phyloP scores from a whole-genome alignment of 2,888 invertebrate genomes.

The Drosophila atroscutellata region DNA sequence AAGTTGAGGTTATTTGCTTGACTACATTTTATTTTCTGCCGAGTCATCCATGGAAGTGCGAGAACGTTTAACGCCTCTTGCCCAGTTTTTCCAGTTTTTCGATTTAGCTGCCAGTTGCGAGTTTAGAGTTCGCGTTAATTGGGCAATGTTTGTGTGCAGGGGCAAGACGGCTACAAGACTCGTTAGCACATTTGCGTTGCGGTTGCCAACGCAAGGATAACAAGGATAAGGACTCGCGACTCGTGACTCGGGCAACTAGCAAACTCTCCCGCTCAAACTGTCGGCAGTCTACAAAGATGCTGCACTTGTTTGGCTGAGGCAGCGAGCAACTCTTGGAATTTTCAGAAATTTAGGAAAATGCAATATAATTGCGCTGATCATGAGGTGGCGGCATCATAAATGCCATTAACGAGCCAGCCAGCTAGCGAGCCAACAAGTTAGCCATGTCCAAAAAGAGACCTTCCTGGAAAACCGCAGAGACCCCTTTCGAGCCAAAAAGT shows the following conservation, averaged over 20 bases:
- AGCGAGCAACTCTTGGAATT: constrained; percentile 65
- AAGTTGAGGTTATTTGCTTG: constrained; percentile 17
- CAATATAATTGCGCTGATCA: constrained; percentile 82
- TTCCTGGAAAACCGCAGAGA: constrained; percentile 58
- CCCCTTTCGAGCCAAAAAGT: constrained; percentile 26
- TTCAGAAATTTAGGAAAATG: constrained; percentile 58
- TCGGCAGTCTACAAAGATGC: constrained; percentile 69
- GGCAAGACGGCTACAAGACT: constrained; percentile 61
- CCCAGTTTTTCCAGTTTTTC: constrained; percentile 19
- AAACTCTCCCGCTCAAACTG: constrained; percentile 16
- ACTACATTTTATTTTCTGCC: constrained; percentile 45
- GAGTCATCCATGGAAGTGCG: constrained; percentile 70
- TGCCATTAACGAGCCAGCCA: constrained; percentile 69
- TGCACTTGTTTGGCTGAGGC: constrained; percentile 59
- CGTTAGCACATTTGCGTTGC: constrained; percentile 79
- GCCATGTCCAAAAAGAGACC: constrained; percentile 25
- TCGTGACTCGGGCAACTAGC: constrained; percentile 9
- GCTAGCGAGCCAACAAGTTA: constrained; percentile 10
- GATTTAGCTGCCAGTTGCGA: constrained; percentile 31
- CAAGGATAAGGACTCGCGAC: constrained; percentile 54
- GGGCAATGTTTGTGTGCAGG: constrained; percentile 60
- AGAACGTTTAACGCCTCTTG: constrained; percentile 72
- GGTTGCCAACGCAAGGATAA: constrained; percentile 53
- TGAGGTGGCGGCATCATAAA: constrained; percentile 64
- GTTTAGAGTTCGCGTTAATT: constrained; percentile 70